Evolutionary conservation across 2,797 vertebrate species (phyloP), one percentile per base, ranked within the genome.

Genomic region (Neosilurus hyrtlii): DNA sequence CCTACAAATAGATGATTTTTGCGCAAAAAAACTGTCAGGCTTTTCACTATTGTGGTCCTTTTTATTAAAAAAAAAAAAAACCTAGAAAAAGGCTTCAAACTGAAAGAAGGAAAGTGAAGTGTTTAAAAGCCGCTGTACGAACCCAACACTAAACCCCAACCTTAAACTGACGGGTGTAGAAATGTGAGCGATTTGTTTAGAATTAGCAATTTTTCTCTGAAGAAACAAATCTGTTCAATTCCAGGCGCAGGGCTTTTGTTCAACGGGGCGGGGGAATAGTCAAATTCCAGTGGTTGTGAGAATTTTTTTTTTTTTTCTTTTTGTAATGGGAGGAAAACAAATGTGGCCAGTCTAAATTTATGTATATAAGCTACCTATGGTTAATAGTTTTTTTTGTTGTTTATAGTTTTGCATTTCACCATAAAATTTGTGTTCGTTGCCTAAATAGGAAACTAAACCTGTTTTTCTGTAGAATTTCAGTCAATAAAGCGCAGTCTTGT

Each of bases 401-500:
- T 82, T 89, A 86, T 92, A 94, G 89, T 88, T 91, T 90, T 93
- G 89, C 87, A 89, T 90, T 93, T 90, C 91, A 89, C 86, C 91
- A 93, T 79, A 93, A 90, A 91, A 88, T 91, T 92, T 94, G 93
- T 94, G 92, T 94, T 91, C 88, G 89, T 92, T 93, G 91, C 91
- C 91, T 94, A 95, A 95, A 94, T 95, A 95, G 94, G 92, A 90
- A 92, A 90, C 93, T 93, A 94, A 94, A 94, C 92, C 89, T 92
- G 92, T 95, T 91, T 94, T 90, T 93, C 91, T 94, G 92, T 91
- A 91, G 91, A 92, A 89, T 94, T 35, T 57, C 66, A 52, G 93
- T 93, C 92, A 95, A 94, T 95, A 95, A 95, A 95, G 93, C 93
- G 91, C 94, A 93, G 92, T 93, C 92, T 92, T 90, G 91, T 90